A percentile compares a stretch with the other conserved stretches of the same genome.
Evolutionary conservation across 1,140 invertebrate species (phyloP).

Genomic region (Euborellia annulipes): DNA sequence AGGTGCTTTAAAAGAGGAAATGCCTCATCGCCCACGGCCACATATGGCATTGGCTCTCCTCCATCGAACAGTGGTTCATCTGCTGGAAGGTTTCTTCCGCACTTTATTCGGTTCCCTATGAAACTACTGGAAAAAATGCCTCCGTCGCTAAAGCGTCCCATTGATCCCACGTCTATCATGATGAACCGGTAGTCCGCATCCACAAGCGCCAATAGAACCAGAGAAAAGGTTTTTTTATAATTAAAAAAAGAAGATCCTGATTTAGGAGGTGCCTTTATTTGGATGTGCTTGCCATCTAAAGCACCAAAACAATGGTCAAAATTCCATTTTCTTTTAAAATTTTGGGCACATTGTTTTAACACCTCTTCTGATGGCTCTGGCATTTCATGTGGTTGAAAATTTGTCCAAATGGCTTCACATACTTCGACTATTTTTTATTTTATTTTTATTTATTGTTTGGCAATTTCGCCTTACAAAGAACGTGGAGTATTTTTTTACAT

Average conservation of each 20-base stretch:
- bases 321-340: slow-evolving; percentile 22
- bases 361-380: slow-evolving; percentile 14
- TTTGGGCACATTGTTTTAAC: slow-evolving; percentile 18
- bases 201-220: slow-evolving; percentile 27
- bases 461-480: too few species aligned
- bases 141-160: slow-evolving; percentile 3
- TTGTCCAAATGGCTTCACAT: slow-evolving; percentile 14
- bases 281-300: slow-evolving; percentile 25
- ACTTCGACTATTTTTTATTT: slow-evolving; percentile 6
- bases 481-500: too few species aligned
- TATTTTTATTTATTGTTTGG: too few species aligned
- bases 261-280: slow-evolving; percentile 17
- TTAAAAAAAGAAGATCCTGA: slow-evolving; percentile 24
- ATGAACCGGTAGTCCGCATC: slow-evolving; percentile 33
- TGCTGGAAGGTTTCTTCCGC: too few species aligned
- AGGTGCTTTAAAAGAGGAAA: slow-evolving; percentile 27
- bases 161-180: slow-evolving; percentile 19
- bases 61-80: slow-evolving; percentile 6
- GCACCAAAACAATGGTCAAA: slow-evolving; percentile 29
- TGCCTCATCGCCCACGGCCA: slow-evolving; percentile 31
- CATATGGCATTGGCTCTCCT: slow-evolving; percentile 11
- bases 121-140: slow-evolving; percentile 3
- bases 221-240: slow-evolving; percentile 25
- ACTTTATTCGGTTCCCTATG: too few species aligned
- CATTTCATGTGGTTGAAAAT: not conserved